Evolutionary conservation across 2,113 vertebrate genomes (phyloP).

Genomic region (Etheostoma cragini): DNA sequence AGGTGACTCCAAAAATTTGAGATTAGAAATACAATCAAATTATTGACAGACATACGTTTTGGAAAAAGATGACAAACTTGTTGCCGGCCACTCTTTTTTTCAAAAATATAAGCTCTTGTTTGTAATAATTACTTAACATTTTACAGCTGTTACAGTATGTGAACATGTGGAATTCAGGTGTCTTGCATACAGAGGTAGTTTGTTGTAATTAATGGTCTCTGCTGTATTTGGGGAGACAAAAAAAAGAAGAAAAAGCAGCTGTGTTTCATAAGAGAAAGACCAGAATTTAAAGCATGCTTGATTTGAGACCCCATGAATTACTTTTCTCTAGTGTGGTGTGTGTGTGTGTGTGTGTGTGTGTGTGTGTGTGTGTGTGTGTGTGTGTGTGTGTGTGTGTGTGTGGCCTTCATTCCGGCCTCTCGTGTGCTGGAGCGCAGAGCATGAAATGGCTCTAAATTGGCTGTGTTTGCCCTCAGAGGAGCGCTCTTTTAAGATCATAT

Average conservation of each 20-base stretch:
- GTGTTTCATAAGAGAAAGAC: constrained; percentile 71
- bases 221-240: constrained; percentile 26
- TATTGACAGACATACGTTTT: background rate
- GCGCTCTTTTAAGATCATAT: constrained; percentile 81
- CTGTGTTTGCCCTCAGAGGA: constrained; percentile 81
- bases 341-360: constrained; percentile 19
- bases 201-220: constrained; percentile 53
- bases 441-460: constrained; percentile 85
- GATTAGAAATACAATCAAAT: constrained; percentile 7
- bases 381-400: constrained; percentile 60
- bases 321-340: constrained; percentile 25
- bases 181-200: constrained; percentile 18
- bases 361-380: constrained; percentile 63
- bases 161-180: constrained; percentile 25
- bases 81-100: background rate
- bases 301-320: constrained; percentile 76
- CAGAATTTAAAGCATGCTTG: constrained; percentile 71
- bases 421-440: constrained; percentile 72
- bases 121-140: constrained; percentile 1
- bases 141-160: background rate
- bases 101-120: background rate
- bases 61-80: background rate
- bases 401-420: constrained; percentile 69
- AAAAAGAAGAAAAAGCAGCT: constrained; percentile 59
- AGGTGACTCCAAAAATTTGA: constrained; percentile 30